Base-by-base conservation (phyloP, 2,888 invertebrate species). In the Lomographa bimaculata region DNA sequence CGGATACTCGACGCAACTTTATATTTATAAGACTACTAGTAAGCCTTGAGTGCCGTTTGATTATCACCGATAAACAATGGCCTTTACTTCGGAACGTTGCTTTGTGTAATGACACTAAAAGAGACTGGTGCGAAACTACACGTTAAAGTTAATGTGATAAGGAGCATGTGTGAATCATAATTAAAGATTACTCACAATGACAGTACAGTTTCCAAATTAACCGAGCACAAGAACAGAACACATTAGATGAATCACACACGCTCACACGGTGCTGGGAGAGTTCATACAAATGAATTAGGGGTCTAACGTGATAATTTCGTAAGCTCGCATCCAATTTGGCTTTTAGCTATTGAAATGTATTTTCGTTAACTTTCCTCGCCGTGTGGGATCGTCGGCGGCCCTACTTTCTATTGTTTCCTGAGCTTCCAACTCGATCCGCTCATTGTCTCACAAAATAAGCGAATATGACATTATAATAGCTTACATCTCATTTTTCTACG, bases 311-410 rank as follows among this genome's bases (percentile, higher is more conserved):
- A 82, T 87, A 81, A 86, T 86, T 85, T 79, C 69, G 73, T 74
- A 78, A 79, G 76, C 68, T 74, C 71, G 68, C 75, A 60, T 73
- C 78, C 82, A 84, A 85, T 84, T 85, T 81, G 70, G 69, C 65
- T 71, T 73, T 71, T 73, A 75, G 65, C 81, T 83, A 85, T 87
- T 83, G 85, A 79, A 86, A 87, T 86, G 83, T 80, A 72, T 82
- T 86, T 86, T 87, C 80, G 82, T 79, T 85, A 70, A 76, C 77
- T 85, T 83, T 84, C 79, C 81, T 78, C 71, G 64, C 57, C 57
- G 60, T 57, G 57, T 54, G 57, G 44, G 51, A 52, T 41, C 34
- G 28, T 30, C 27, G 56, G 61, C 54, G 56, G 58, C 64, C 51
- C 56, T 61, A 55, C 71, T 79, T 69, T 71, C 82, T 71, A 80